These are phyloP conservation scores for Dreissena rostriformis DNA, from an alignment of 1,140 invertebrate genomes.

Conservation along the genomic window DNA sequence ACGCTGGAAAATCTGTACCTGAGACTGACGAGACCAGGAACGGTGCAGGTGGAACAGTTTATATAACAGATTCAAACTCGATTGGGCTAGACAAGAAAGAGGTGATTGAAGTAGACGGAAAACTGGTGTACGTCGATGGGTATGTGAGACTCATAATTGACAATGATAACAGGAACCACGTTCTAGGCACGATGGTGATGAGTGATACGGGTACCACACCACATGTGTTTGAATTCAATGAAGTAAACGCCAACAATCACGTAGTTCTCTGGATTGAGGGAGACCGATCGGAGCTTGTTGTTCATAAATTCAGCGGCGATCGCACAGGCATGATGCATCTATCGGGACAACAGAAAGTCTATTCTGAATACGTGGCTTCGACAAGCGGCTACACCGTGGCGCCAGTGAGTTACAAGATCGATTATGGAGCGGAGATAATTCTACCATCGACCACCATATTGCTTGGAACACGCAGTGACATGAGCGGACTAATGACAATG, in stretches of 20 bases:
- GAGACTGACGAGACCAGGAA: slow-evolving; percentile 54
- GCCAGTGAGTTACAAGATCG: slow-evolving; percentile 72
- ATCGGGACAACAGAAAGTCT: slow-evolving; percentile 64
- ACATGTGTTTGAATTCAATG: slow-evolving; percentile 65
- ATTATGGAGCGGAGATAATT: slow-evolving; percentile 64
- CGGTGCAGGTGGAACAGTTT: slow-evolving; percentile 70
- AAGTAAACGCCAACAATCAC: slow-evolving; percentile 67
- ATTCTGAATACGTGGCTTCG: slow-evolving; percentile 69
- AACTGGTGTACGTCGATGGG: slow-evolving; percentile 54
- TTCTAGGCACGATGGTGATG: slow-evolving; percentile 67
- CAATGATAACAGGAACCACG: slow-evolving; percentile 71
- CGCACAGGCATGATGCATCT: slow-evolving; percentile 71
- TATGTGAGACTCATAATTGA: slow-evolving; percentile 65
- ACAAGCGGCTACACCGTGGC: slow-evolving; percentile 72
- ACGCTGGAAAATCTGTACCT: slow-evolving; percentile 44
- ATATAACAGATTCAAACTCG: slow-evolving; percentile 63
- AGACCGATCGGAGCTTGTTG: slow-evolving; percentile 60
- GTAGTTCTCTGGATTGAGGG: slow-evolving; percentile 68
- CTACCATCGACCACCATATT: slow-evolving; percentile 70
- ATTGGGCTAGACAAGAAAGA: slow-evolving; percentile 55
- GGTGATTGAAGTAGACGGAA: slow-evolving; percentile 53
- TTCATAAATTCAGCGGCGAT: slow-evolving; percentile 71
- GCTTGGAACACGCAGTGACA: slow-evolving; percentile 67
- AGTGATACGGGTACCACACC: slow-evolving; percentile 42
- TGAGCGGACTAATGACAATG: slow-evolving; percentile 67